These are phyloP conservation scores for Halictus rubicundus DNA, from an alignment of 1,140 invertebrate genomes.

Conservation along the genomic window DNA sequence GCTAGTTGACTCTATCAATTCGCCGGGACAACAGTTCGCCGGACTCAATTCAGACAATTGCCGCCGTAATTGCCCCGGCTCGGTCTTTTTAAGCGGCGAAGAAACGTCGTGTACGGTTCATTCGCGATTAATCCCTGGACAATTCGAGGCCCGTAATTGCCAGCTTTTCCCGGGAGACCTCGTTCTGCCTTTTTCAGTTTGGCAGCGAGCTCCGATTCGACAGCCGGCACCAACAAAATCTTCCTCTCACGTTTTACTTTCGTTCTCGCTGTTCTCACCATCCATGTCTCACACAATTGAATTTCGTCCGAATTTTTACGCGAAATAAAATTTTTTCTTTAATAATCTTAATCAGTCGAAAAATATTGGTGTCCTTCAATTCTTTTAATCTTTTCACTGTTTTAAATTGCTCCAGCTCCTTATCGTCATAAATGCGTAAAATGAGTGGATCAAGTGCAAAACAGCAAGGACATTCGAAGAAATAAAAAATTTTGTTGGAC, in stretches of 20 bases:
- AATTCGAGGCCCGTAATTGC: constrained; percentile 17
- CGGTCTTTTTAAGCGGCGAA: constrained; percentile 21
- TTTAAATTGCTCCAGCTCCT: too few species aligned
- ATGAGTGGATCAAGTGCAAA: too few species aligned
- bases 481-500: too few species aligned
- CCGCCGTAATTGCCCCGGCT: constrained; percentile 15
- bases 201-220: background rate
- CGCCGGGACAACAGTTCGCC: background rate
- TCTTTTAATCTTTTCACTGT: too few species aligned
- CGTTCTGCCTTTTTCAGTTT: constrained; percentile 13
- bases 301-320: background rate
- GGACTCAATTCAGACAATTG: constrained; percentile 36
- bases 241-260: background rate
- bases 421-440: too few species aligned
- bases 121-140: constrained; percentile 34
- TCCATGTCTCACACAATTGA: too few species aligned
- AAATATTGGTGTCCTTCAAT: too few species aligned
- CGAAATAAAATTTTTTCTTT: too few species aligned
- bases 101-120: background rate
- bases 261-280: too few species aligned
- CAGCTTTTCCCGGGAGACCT: constrained; percentile 16
- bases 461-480: too few species aligned
- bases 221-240: background rate
- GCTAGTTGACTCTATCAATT: constrained; percentile 10
- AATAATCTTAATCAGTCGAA: too few species aligned